Evolutionary conservation across 2,888 invertebrate genomes (phyloP).

Genomic region (Odontocerum albicorne): DNA sequence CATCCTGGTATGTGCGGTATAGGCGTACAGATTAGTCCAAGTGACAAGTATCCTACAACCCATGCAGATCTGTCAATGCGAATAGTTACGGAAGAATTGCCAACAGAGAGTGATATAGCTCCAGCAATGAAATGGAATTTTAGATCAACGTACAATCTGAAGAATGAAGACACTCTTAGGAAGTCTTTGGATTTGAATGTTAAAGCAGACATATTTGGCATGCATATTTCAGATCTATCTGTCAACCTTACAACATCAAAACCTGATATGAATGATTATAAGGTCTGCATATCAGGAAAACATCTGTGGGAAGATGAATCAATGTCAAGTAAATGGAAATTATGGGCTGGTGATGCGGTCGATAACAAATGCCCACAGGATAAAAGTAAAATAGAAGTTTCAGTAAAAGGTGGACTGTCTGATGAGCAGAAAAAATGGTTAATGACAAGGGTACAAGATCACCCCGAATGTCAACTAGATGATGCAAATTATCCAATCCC

Average conservation of each 20-base stretch:
- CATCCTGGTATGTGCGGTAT: conserved; percentile 41
- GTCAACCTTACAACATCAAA: conserved; percentile 41
- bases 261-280: conserved; percentile 43
- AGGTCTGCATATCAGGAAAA: conserved; percentile 45
- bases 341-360: conserved; percentile 41
- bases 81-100: background rate
- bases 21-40: conserved; percentile 40
- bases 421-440: conserved; percentile 41
- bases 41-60: conserved; percentile 41
- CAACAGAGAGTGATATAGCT: conserved; percentile 28
- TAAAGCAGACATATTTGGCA: background rate
- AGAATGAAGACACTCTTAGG: conserved; percentile 40
- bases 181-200: conserved; percentile 44
- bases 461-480: background rate
- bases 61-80: conserved; percentile 32
- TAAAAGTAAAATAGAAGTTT: conserved; percentile 41
- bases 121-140: conserved; percentile 20
- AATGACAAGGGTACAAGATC: conserved; percentile 38
- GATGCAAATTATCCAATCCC: conserved; percentile 8
- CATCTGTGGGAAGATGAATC: conserved; percentile 41
- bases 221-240: conserved; percentile 34
- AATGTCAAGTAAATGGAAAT: conserved; percentile 40
- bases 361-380: conserved; percentile 43
- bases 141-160: conserved; percentile 41
- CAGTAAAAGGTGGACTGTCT: conserved; percentile 41